A percentile compares a stretch with the other conserved stretches of the same genome.
Evolutionary conservation across 2,113 vertebrate genomes (phyloP).

Genomic region (Leiothrix lutea): DNA sequence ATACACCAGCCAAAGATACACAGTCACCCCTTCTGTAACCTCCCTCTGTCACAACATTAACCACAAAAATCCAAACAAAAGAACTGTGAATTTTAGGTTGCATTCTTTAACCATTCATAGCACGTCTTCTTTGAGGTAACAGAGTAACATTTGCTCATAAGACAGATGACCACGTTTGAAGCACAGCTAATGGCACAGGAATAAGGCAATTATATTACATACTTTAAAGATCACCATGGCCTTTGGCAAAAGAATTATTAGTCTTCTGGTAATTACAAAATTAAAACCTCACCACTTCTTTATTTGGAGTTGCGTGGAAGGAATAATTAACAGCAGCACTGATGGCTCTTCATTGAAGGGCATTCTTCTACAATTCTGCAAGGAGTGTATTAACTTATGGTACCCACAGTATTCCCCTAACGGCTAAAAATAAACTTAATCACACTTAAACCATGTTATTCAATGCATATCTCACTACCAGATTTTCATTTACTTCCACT

Average conservation of each 20-base stretch:
- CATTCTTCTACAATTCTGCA: neutral
- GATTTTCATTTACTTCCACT: neutral
- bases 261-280: constrained; percentile 4
- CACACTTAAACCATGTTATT: neutral
- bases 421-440: neutral
- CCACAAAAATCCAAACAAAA: neutral
- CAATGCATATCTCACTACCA: neutral
- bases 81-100: neutral
- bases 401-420: neutral
- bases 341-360: neutral
- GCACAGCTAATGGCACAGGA: constrained; percentile 19
- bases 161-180: neutral
- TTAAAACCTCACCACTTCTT: constrained; percentile 18
- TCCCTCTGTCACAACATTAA: neutral
- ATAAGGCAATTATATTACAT: constrained; percentile 24
- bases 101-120: neutral
- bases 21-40: neutral
- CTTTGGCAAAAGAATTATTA: constrained; percentile 49
- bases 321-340: constrained; percentile 10
- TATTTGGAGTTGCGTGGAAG: neutral
- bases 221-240: constrained; percentile 13
- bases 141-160: neutral
- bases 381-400: neutral
- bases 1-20: neutral
- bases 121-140: constrained; percentile 2